phyloP scores from a whole-genome alignment of 2,888 invertebrate genomes.

The Heliconius ismenius region DNA sequence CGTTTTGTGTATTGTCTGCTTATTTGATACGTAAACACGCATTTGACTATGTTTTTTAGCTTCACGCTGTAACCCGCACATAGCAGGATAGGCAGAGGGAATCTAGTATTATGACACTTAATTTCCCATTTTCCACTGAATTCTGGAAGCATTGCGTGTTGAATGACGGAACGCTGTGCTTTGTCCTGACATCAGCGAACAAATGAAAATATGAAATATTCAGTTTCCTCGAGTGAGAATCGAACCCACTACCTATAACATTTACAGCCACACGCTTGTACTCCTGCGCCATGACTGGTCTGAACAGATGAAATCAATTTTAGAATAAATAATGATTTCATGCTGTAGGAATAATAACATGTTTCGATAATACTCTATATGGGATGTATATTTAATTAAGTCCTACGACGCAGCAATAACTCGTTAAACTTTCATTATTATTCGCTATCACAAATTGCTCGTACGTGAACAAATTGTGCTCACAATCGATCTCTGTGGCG shows the following conservation, averaged over 20 bases:
- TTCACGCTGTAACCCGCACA: conserved; percentile 9
- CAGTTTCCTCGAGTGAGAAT: too few species aligned
- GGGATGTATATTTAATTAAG: conserved; percentile 68
- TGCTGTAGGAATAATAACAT: conserved; percentile 43
- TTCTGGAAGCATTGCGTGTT: too few species aligned
- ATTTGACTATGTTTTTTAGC: conserved; percentile 1
- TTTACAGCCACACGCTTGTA: too few species aligned
- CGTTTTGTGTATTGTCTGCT: conserved; percentile 50
- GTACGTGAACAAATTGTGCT: conserved; percentile 78
- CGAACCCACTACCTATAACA: too few species aligned
- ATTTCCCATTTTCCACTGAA: too few species aligned
- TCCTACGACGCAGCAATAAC: conserved; percentile 64
- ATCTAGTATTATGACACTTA: too few species aligned
- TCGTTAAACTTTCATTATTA: conserved; percentile 80
- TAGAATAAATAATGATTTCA: conserved; percentile 37
- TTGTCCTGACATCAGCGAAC: too few species aligned
- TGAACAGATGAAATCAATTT: background rate
- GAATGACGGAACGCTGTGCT: too few species aligned
- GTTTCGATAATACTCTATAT: conserved; percentile 64
- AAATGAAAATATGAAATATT: too few species aligned
- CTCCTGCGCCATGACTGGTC: too few species aligned
- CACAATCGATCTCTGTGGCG: conserved; percentile 75
- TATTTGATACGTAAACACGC: background rate
- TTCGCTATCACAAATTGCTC: conserved; percentile 76
- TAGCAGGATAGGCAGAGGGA: too few species aligned